Evolutionary conservation across 2,888 invertebrate species (phyloP), one percentile per base, ranked within the genome.

Genomic region (Bugula neritina): DNA sequence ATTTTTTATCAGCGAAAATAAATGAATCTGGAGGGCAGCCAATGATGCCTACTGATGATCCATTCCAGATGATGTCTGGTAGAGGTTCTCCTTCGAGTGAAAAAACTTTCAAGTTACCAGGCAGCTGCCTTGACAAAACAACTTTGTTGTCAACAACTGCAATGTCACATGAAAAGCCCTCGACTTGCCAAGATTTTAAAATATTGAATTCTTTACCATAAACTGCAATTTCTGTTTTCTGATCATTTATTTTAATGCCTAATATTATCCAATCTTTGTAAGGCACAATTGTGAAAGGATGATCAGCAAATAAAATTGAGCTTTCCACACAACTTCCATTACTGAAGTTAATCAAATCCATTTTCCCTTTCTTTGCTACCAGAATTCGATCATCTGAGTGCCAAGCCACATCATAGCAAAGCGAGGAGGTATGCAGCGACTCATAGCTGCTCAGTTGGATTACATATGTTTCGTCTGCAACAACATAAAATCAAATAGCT

Each of bases 391-490:
- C 27, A 3, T 5, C 23, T 5, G 5, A 10, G 57, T 27, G n/a
- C 13, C 23, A 57, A 57, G 27, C 57, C 23, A 27, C 57, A 57
- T 57, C 57, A 57, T 57, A 57, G 23, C 57, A 57, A 17, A 25
- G 57, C 23, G 57, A 10, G 43, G 10, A 5, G 43, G 10, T 43
- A 43, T 43, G 10, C 5, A 43, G 43, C 10, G 43, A 5, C 17
- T 43, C 43, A 43, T 43, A 43, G 43, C 17, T 17, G 5, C 43
- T 17, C 5, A 43, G 43, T 43, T 43, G 43, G n/a, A n/a, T n/a
- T n/a, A n/a, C n/a, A n/a, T n/a, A n/a, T n/a, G n/a, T n/a, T n/a
- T n/a, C n/a, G n/a, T n/a, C n/a, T n/a, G n/a, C n/a, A n/a, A n/a
- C n/a, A n/a, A n/a, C n/a, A n/a, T n/a, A n/a, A n/a, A n/a, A n/a